Percentiles rank a stretch among this genome's conserved stretches.
Conservation (phyloP, 2,113 vertebrate genomes). For the Erythrocercus mccallii region DNA sequence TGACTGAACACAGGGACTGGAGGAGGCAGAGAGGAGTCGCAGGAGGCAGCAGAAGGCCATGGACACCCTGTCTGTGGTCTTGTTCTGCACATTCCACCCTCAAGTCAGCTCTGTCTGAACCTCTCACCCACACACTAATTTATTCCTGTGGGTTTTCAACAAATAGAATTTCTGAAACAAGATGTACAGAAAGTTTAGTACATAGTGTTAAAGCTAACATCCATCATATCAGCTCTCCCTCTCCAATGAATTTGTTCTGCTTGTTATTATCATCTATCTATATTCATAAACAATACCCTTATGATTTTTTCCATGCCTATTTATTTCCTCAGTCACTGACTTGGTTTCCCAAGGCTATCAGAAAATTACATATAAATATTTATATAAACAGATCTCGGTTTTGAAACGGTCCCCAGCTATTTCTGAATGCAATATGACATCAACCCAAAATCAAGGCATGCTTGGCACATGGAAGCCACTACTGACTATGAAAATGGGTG, state of each 20-base stretch:
- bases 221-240: slow-evolving; percentile 2
- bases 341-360: slow-evolving; percentile 33
- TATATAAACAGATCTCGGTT: slow-evolving; percentile 31
- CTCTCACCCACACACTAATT: slow-evolving; percentile 34
- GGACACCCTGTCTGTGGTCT: slow-evolving; percentile 19
- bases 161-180: slow-evolving; percentile 37
- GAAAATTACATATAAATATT: slow-evolving; percentile 22
- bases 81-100: slow-evolving; percentile 30
- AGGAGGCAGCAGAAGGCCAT: neutral
- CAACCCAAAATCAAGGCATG: slow-evolving; percentile 14
- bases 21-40: neutral
- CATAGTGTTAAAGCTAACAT: slow-evolving; percentile 23
- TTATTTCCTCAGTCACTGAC: slow-evolving; percentile 34
- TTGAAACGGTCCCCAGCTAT: slow-evolving; percentile 34
- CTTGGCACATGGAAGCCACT: neutral
- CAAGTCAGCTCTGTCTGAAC: slow-evolving; percentile 9
- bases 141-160: slow-evolving; percentile 52
- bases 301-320: slow-evolving; percentile 46
- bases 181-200: slow-evolving; percentile 49
- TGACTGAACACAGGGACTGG: neutral
- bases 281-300: slow-evolving; percentile 51
- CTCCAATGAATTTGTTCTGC: slow-evolving; percentile 12
- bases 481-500: neutral
- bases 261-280: slow-evolving; percentile 57
- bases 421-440: slow-evolving; percentile 30